A percentile compares a stretch with the other conserved stretches of the same genome.
Conservation (phyloP, 1,140 invertebrate genomes). For the Pogonomyrmex californicus region DNA sequence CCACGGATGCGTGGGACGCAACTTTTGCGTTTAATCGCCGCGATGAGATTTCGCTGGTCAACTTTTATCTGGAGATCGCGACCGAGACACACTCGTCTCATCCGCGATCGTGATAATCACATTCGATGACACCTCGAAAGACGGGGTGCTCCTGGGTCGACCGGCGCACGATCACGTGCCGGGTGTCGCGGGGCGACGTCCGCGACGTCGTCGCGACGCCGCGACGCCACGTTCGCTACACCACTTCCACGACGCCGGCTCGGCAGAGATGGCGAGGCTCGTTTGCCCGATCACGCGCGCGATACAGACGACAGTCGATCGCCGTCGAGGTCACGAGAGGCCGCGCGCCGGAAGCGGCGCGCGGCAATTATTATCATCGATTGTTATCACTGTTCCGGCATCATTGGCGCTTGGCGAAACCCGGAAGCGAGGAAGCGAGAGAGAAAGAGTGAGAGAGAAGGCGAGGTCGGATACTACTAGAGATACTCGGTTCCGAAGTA, state of each 20-base stretch:
- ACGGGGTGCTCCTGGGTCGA: not conserved
- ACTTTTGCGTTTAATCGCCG: not conserved
- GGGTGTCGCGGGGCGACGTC: slow-evolving; percentile 43
- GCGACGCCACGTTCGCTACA: not conserved
- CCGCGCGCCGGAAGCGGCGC: slow-evolving; percentile 38
- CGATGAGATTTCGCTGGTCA: not conserved
- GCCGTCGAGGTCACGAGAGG: slow-evolving; percentile 35
- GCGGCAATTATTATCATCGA: slow-evolving; percentile 29
- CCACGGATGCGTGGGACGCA: not conserved
- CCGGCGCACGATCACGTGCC: slow-evolving; percentile 49
- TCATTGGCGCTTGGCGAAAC: not conserved
- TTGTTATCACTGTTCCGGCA: slow-evolving; percentile 28
- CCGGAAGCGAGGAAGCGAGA: not conserved
- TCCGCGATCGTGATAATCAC: slow-evolving; percentile 11
- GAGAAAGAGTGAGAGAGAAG: not conserved
- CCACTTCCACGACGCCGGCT: not conserved
- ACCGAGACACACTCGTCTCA: not conserved
- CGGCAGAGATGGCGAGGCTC: not conserved
- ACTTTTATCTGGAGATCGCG: too few species aligned
- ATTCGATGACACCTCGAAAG: not conserved
- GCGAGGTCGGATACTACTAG: not conserved
- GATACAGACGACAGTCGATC: slow-evolving; percentile 30
- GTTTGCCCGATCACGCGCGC: slow-evolving; percentile 9
- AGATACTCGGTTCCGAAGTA: not conserved
- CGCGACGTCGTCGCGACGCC: slow-evolving; percentile 27